A percentile compares a stretch with the other conserved stretches of the same genome.
Conservation (phyloP, 2,888 invertebrate species). For the Napeogenes inachia region DNA sequence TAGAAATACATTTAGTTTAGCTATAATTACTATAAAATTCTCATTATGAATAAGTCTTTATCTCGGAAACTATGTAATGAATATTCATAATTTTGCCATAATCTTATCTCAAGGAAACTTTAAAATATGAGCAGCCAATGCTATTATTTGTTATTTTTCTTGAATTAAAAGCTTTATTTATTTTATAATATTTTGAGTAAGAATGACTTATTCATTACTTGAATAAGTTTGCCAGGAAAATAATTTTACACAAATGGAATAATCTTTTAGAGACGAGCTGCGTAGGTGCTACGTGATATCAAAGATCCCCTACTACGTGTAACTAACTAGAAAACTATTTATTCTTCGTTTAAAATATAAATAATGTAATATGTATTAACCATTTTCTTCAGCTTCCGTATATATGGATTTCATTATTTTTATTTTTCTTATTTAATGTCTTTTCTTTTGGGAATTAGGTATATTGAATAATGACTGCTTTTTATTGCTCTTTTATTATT, state of each 20-base stretch:
- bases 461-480: no score
- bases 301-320: conserved; percentile 11
- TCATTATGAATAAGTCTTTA: neutral
- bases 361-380: no score
- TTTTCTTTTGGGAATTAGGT: no score
- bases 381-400: no score
- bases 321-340: no score
- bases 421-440: no score
- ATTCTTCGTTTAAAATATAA: no score
- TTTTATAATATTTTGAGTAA: neutral
- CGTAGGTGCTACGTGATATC: conserved; percentile 19
- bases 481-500: no score
- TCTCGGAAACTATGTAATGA: conserved; percentile 11
- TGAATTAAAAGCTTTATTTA: conserved; percentile 3
- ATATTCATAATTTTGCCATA: conserved; percentile 15
- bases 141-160: conserved; percentile 16
- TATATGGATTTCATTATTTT: no score
- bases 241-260: conserved; percentile 25
- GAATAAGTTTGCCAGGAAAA: conserved; percentile 1
- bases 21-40: neutral
- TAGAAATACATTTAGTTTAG: no score
- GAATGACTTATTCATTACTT: neutral
- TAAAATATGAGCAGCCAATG: conserved; percentile 18
- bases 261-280: conserved; percentile 19
- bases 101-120: conserved; percentile 17